Evolutionary conservation across 2,888 invertebrate species (phyloP), one percentile per base, ranked within the genome.

Genomic region (Polyommatus iphigenia): DNA sequence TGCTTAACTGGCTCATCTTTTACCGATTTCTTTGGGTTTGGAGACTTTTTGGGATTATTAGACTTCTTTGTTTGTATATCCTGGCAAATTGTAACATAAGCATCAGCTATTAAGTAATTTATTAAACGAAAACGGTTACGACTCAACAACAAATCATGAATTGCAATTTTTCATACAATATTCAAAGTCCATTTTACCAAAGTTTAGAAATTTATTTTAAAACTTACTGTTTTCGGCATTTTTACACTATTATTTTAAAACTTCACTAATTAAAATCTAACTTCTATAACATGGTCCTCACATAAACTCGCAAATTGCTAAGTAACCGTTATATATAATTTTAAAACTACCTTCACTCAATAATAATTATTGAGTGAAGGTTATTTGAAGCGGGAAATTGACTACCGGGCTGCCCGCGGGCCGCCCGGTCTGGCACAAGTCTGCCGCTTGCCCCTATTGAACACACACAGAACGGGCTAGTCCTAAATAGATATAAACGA

Each of bases 11-110:
- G 78, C 10, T 79, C 78, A 15, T 78, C 79, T 0, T 84, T 82
- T 10, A 81, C 29, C 0, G 87, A 85, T 76, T 86, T 88, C 71
- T 85, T 85, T 0, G 79, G 10, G 2, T 79, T 84, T 0, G 85
- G 83, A 3, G 84, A 84, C 71, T 84, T 85, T 36, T 84, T 83
- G 10, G 76, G 77, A 4, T 80, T 59, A 15, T 29, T 24, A 1
- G 67, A 67, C 6, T 67, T 67, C 29, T 67, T 67, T 29, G 7
- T 15, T 15, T 67, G 67, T 32, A 32, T 32, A 10, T 67, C 67
- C 67, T 67, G 15, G 15, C 8, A 67, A 67, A 67, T 67, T 32
- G 67, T 8, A 15, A 29, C 6, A 15, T 32, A 6, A 29, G 15
- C 15, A 67, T 29, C 29, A 54, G 8, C 13, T 32, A 29, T 32